Conservation (phyloP, 2,888 invertebrate genomes). For the Thera obeliscata region DNA sequence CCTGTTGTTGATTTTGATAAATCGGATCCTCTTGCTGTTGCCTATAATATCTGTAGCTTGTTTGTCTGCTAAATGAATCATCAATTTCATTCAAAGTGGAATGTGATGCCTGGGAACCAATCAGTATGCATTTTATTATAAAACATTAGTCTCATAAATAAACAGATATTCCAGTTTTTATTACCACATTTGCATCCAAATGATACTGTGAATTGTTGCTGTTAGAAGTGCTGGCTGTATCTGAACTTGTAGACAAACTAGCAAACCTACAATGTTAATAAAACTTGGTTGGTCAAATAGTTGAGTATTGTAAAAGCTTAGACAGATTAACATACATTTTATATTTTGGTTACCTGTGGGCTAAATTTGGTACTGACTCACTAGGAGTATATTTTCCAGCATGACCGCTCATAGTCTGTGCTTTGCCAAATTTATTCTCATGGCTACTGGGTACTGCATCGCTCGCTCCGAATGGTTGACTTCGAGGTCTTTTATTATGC, state of each 20-base stretch:
- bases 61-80: constrained; percentile 78
- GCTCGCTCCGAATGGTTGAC: constrained; percentile 73
- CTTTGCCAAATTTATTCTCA: constrained; percentile 90
- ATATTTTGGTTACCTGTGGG: constrained; percentile 67
- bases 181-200: constrained; percentile 75
- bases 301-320: not conserved
- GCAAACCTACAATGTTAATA: constrained; percentile 84
- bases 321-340: constrained; percentile 2
- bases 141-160: not conserved
- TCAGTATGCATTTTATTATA: constrained; percentile 9
- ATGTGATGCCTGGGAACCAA: constrained; percentile 68
- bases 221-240: constrained; percentile 76
- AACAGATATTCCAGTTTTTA: constrained; percentile 7
- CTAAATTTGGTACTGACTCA: constrained; percentile 82
- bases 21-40: constrained; percentile 77
- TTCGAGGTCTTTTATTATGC: constrained; percentile 82
- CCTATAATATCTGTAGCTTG: constrained; percentile 75
- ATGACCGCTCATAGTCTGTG: constrained; percentile 90
- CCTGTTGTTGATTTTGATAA: constrained; percentile 82
- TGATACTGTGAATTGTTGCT: constrained; percentile 76
- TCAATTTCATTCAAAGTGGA: constrained; percentile 78
- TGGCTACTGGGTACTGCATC: constrained; percentile 71
- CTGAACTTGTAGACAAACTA: constrained; percentile 84
- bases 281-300: not conserved
- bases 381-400: constrained; percentile 93